A percentile compares a stretch with the other conserved stretches of the same genome.
phyloP scores from a whole-genome alignment of 2,113 vertebrate genomes.

The Anhinga rufa region DNA sequence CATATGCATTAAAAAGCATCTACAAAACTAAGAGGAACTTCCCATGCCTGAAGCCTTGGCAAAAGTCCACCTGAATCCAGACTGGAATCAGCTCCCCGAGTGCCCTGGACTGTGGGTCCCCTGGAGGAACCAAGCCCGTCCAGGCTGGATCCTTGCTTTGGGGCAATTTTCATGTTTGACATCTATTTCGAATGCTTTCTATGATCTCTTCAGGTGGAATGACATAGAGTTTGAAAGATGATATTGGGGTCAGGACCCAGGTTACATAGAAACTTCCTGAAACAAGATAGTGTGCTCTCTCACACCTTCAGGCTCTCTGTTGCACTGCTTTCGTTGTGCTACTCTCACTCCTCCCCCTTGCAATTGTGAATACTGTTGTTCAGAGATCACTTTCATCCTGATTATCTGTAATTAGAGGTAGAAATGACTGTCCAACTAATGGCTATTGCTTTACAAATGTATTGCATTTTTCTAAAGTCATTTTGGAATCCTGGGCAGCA shows the following conservation, averaged over 20 bases:
- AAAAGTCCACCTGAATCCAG: not conserved
- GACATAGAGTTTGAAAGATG: not conserved
- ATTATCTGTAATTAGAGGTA: not conserved
- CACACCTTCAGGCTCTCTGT: rapidly evolving
- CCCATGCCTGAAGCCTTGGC: not conserved
- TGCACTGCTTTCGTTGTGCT: not conserved
- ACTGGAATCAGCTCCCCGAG: not conserved
- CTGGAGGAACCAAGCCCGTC: not conserved
- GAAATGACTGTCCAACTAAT: not conserved
- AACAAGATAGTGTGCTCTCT: rapidly evolving
- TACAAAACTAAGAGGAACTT: not conserved
- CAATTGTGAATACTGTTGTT: not conserved
- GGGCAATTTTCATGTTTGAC: not conserved
- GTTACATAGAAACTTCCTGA: not conserved
- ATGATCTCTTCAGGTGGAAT: not conserved
- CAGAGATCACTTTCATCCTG: not conserved
- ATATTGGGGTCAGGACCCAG: not conserved
- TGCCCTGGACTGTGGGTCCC: rapidly evolving
- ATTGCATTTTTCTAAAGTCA: not conserved
- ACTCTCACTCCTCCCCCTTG: not conserved
- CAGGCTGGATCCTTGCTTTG: not conserved
- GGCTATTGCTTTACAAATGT: not conserved
- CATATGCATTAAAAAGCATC: not conserved
- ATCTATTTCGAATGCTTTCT: not conserved
- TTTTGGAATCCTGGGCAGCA: not conserved